Base-by-base conservation (phyloP, 2,797 vertebrate genomes). In the Macropodus opercularis region DNA sequence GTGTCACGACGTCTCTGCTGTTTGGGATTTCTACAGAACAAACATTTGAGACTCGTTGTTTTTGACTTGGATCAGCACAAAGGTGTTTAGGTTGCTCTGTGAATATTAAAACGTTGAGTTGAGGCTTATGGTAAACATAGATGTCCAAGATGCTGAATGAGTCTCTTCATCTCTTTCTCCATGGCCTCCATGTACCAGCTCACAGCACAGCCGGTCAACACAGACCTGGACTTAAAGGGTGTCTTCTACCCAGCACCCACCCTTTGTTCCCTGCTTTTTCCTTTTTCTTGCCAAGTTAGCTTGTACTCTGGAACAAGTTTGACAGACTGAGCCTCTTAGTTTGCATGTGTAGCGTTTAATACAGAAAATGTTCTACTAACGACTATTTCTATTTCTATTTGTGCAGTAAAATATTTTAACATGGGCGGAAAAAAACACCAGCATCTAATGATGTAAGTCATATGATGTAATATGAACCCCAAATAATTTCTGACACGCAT, bases 301-400 rank as follows among this genome's bases (percentile, higher is more conserved):
- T 34, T 15, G 48, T 50, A 47, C 44, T 53, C 69, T 46, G 72
- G 47, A 69, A 69, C 42, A 51, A 22, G 73, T 73, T 55, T 40
- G 42, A n/a, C 32, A 46, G 21, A 51, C 79, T 66, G 75, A 83
- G 70, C 68, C 63, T 70, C 77, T 88, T 79, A 79, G 50, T 53
- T 61, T 22, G 58, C 72, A 23, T 46, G 11, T 43, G 59, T 32
- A 49, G 31, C 44, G 39, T 55, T 63, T 60, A 61, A 40, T 54
- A 51, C 22, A 54, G 70, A 34, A 42, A 2, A 15, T 47, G n/a
- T 52, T 19, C 18, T 32, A 32, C 41, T 14, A 32, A 10, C 40
- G n/a, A 44, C 12, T n/a, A n/a, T n/a, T n/a, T n/a, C n/a, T 42
- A 49, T 41, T 62, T 21, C 31, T 6, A 31, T 22, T 15, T 15